Percentiles rank a stretch among this genome's conserved stretches.
Evolutionary conservation across 2,888 invertebrate species (phyloP).

Genomic region (Crocallis elinguaria): DNA sequence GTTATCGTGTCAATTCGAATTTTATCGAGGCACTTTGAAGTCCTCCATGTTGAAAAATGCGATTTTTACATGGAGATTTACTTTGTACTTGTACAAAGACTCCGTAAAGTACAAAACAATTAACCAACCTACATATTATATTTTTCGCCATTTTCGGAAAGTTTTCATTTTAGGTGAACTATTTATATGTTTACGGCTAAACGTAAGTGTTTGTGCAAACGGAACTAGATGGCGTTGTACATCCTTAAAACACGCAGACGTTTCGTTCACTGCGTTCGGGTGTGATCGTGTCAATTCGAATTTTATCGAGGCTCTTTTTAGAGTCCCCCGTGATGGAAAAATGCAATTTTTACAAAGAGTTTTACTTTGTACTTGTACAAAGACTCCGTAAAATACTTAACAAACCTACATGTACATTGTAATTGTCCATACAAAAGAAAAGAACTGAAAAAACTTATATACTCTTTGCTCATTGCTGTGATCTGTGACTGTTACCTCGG

Average conservation of each 20-base stretch:
- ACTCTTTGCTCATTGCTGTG: too few species aligned
- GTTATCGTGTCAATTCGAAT: background rate
- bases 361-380: background rate
- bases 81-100: background rate
- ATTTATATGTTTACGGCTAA: too few species aligned
- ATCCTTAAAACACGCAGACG: background rate
- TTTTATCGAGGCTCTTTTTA: background rate
- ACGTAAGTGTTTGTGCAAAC: background rate
- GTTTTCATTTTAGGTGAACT: too few species aligned
- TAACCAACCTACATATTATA: too few species aligned
- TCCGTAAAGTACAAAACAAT: too few species aligned
- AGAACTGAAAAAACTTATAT: too few species aligned
- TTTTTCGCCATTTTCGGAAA: too few species aligned
- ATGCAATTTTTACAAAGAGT: background rate
- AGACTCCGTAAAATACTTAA: background rate
- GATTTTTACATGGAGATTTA: background rate
- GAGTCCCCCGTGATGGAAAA: constrained; percentile 1
- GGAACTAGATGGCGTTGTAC: background rate
- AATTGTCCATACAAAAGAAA: too few species aligned
- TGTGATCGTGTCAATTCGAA: background rate
- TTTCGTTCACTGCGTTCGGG: background rate
- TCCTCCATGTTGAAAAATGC: background rate
- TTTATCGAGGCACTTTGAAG: background rate
- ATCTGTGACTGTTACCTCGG: too few species aligned
- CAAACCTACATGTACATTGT: too few species aligned